Evolutionary conservation across 2,113 vertebrate genomes (phyloP).

Genomic region (Halcyon malimbica): DNA sequence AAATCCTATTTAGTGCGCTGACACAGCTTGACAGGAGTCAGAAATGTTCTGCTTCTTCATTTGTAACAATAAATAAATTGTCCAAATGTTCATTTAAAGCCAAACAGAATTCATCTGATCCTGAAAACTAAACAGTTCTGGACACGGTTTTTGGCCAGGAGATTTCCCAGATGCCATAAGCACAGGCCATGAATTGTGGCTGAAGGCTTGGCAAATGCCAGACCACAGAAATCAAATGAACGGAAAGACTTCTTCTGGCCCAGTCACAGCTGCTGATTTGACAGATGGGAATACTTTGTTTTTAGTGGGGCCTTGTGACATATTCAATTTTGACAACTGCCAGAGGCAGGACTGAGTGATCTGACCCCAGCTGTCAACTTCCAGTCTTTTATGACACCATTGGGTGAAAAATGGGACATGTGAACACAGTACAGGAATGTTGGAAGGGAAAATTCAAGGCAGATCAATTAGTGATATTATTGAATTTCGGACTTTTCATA

Average conservation of each 20-base stretch:
- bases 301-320: not conserved
- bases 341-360: conserved; percentile 20
- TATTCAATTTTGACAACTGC: conserved; percentile 1
- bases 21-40: not conserved
- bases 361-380: conserved; percentile 1
- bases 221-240: not conserved
- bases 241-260: not conserved
- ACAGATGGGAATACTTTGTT: conserved; percentile 7
- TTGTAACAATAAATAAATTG: not conserved
- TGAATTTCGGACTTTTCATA: not conserved
- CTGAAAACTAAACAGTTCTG: not conserved
- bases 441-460: not conserved
- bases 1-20: not conserved
- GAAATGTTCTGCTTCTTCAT: not conserved
- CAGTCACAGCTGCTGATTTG: not conserved
- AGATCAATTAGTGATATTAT: not conserved
- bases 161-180: not conserved
- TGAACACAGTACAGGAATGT: not conserved
- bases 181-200: not conserved
- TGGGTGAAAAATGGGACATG: not conserved
- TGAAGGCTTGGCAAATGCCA: not conserved
- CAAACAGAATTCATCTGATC: not conserved
- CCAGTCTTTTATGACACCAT: not conserved
- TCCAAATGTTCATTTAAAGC: not conserved
- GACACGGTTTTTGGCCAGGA: not conserved